These are phyloP conservation scores for Pygmarrhopalites habei DNA, from an alignment of 1,140 invertebrate genomes.

Conservation along the genomic window DNA sequence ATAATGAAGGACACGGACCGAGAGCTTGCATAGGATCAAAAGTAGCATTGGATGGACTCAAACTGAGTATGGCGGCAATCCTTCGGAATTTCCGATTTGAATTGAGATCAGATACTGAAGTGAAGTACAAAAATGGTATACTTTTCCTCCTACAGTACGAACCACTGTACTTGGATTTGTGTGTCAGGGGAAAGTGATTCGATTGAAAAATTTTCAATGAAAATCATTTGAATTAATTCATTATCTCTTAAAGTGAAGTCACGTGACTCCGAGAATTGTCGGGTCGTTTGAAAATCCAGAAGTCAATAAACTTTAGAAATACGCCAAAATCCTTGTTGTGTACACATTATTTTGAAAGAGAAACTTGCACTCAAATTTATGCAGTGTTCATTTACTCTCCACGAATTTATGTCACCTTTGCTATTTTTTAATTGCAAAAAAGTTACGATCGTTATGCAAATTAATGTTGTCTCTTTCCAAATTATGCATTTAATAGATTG, in stretches of 20 bases:
- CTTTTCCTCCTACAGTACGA: constrained; percentile 25
- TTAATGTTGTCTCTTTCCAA: no score
- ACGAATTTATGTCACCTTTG: no score
- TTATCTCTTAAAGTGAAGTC: not conserved
- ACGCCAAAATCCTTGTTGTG: no score
- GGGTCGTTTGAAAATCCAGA: not conserved
- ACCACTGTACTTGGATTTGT: constrained; percentile 24
- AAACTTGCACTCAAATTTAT: no score
- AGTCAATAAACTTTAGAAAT: not conserved
- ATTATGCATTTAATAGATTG: no score
- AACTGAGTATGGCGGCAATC: not conserved
- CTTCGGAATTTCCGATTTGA: constrained; percentile 7
- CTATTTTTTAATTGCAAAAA: no score
- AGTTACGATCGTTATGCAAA: no score
- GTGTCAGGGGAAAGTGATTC: not conserved
- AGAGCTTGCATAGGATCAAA: constrained; percentile 48
- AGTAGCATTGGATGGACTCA: constrained; percentile 43
- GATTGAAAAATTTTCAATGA: not conserved
- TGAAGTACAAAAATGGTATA: constrained; percentile 18
- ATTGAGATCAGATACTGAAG: constrained; percentile 1
- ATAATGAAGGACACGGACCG: no score
- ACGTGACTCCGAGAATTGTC: not conserved
- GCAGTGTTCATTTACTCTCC: no score
- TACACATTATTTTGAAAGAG: no score
- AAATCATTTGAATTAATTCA: no score